Evolutionary conservation across 2,113 vertebrate species (phyloP).

Genomic region (Eudorcas thomsonii): DNA sequence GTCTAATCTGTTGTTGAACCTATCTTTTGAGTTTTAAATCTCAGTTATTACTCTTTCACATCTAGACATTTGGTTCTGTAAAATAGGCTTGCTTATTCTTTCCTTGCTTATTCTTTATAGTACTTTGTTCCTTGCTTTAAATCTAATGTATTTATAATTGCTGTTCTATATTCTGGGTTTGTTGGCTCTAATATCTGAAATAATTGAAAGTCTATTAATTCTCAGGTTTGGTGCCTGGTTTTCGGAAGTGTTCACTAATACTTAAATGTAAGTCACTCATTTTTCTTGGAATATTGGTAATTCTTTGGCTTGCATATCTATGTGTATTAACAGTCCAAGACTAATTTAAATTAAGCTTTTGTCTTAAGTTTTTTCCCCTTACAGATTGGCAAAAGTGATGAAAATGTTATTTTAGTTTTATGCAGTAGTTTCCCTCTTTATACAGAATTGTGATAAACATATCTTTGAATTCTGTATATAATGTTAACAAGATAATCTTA

Average conservation of each 20-base stretch:
- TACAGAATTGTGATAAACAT: constrained; percentile 83
- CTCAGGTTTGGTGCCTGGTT: background rate
- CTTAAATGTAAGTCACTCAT: background rate
- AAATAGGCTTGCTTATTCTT: background rate
- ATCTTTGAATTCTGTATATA: constrained; percentile 87
- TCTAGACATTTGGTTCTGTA: background rate
- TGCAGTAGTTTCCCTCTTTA: constrained; percentile 83
- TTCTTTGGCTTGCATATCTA: background rate
- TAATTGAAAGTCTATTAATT: constrained; percentile 2
- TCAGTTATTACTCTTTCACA: background rate
- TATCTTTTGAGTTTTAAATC: background rate
- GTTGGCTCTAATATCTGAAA: background rate
- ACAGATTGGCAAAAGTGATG: constrained; percentile 80
- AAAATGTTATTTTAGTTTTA: constrained; percentile 88
- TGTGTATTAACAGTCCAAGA: background rate
- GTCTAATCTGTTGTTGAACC: background rate
- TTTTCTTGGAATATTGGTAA: background rate
- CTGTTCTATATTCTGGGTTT: background rate
- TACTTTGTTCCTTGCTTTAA: background rate
- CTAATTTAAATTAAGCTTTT: background rate
- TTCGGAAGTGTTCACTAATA: background rate
- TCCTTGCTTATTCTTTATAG: background rate
- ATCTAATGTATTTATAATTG: background rate
- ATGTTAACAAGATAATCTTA: constrained; percentile 90
- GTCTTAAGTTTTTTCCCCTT: background rate